Conservation (phyloP, 2,113 vertebrate species). For the Pao palembangensis region DNA sequence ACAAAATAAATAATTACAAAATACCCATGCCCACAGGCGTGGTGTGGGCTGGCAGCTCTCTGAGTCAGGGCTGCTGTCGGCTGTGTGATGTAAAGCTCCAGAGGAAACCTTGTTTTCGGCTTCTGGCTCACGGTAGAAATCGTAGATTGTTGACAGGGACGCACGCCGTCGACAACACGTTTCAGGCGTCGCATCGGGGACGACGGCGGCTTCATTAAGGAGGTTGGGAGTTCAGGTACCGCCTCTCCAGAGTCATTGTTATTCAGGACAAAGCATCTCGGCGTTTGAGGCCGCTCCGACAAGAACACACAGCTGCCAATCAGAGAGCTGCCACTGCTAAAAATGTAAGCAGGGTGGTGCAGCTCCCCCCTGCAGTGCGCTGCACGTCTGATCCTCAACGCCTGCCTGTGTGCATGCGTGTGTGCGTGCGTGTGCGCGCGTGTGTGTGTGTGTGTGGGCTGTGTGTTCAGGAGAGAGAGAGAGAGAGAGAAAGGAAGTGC, state of each 20-base stretch:
- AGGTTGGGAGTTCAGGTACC: slow-evolving; percentile 17
- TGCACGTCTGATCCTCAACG: slow-evolving; percentile 57
- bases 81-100: slow-evolving; percentile 27
- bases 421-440: slow-evolving; percentile 17
- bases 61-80: slow-evolving; percentile 24
- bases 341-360: slow-evolving; percentile 65
- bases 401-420: slow-evolving; percentile 17
- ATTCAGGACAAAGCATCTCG: slow-evolving; percentile 48
- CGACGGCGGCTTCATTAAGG: slow-evolving; percentile 16
- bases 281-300: slow-evolving; percentile 63
- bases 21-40: slow-evolving; percentile 19
- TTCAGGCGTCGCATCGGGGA: too few relatives aligned
- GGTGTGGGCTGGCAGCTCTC: slow-evolving; percentile 11
- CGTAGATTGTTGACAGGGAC: slow-evolving; percentile 8
- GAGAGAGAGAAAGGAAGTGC: slow-evolving; percentile 43
- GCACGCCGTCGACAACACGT: neutral
- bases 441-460: slow-evolving; percentile 38
- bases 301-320: slow-evolving; percentile 18
- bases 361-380: slow-evolving; percentile 66
- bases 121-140: slow-evolving; percentile 10
- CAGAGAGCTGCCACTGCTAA: slow-evolving; percentile 64
- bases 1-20: slow-evolving; percentile 1
- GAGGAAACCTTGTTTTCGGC: slow-evolving; percentile 18
- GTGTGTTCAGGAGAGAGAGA: slow-evolving; percentile 52
- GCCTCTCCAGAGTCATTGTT: slow-evolving; percentile 52